Evolutionary conservation across 2,888 invertebrate species (phyloP).

Genomic region (Gymnosoma rotundatum): DNA sequence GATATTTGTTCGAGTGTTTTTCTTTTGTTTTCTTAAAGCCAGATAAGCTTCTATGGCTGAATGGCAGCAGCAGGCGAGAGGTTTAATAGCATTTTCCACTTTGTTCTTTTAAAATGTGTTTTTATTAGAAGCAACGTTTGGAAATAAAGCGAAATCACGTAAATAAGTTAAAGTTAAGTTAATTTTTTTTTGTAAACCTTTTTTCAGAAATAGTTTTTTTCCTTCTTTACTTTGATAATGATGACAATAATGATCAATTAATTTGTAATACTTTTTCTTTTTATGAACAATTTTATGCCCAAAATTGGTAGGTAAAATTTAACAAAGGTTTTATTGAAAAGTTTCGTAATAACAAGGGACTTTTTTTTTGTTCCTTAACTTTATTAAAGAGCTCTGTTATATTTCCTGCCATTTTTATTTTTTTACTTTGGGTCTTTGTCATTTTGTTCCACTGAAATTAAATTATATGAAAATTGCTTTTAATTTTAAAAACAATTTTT

Average conservation of each 20-base stretch:
- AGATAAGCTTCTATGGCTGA: slow-evolving; percentile 39
- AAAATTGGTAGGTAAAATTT: neutral
- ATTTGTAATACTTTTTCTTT: slow-evolving; percentile 47
- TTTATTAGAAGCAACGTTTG: slow-evolving; percentile 22
- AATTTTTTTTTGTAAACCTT: slow-evolving; percentile 34
- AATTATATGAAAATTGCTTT: slow-evolving; percentile 61
- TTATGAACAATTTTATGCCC: neutral
- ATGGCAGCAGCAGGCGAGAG: slow-evolving; percentile 38
- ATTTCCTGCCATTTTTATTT: neutral
- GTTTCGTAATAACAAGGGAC: too few species aligned
- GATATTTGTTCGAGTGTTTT: slow-evolving; percentile 17
- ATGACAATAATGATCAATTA: slow-evolving; percentile 59
- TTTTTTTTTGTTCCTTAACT: too few species aligned
- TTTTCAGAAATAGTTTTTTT: neutral
- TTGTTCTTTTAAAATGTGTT: slow-evolving; percentile 38
- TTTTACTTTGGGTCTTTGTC: neutral
- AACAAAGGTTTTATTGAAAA: too few species aligned
- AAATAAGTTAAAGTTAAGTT: slow-evolving; percentile 63
- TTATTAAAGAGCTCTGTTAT: neutral
- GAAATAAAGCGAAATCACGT: slow-evolving; percentile 56
- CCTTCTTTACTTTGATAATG: slow-evolving; percentile 25
- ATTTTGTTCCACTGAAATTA: slow-evolving; percentile 41
- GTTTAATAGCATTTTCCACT: slow-evolving; percentile 56
- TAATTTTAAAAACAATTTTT: slow-evolving; percentile 38
- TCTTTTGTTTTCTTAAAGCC: slow-evolving; percentile 11